Conservation (phyloP, 2,888 invertebrate genomes). For the Onthophagus sagittarius region DNA sequence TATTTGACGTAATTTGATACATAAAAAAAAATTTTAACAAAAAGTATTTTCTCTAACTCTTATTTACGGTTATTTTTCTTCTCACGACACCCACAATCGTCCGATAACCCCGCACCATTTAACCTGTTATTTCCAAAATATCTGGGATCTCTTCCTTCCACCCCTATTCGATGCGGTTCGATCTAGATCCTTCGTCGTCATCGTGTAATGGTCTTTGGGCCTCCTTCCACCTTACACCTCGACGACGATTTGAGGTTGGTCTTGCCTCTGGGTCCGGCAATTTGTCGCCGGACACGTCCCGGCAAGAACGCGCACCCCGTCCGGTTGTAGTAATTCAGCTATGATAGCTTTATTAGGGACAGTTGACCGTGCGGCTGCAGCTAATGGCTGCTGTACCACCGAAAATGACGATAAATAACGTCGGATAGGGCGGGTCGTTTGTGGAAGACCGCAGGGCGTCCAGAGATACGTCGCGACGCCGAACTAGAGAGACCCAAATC, state of each 20-base stretch:
- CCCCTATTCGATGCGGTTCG: neutral
- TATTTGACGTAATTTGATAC: no score
- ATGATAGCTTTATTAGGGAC: slow-evolving; percentile 44
- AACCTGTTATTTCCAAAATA: slow-evolving; percentile 5
- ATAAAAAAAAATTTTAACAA: no score
- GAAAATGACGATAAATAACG: slow-evolving; percentile 44
- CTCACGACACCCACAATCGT: neutral
- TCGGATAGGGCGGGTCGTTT: slow-evolving; percentile 25
- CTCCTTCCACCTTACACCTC: neutral
- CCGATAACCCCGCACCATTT: slow-evolving; percentile 6
- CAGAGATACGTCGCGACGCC: neutral
- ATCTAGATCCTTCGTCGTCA: neutral
- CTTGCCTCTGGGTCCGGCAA: neutral
- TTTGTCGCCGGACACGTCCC: slow-evolving; percentile 5
- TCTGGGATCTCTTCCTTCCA: neutral
- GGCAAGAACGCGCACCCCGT: neutral
- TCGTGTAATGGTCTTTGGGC: neutral
- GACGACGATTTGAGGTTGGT: neutral
- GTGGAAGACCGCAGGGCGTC: slow-evolving; percentile 20
- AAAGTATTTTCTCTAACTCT: no score
- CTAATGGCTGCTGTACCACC: slow-evolving; percentile 38
- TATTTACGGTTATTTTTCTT: neutral
- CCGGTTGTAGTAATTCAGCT: slow-evolving; percentile 34
- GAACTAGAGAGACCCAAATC: no score
- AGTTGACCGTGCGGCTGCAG: slow-evolving; percentile 39